Evolutionary conservation across 2,113 vertebrate species (phyloP), one percentile per base, ranked within the genome.

Genomic region (Psammodynastes pulverulentus): DNA sequence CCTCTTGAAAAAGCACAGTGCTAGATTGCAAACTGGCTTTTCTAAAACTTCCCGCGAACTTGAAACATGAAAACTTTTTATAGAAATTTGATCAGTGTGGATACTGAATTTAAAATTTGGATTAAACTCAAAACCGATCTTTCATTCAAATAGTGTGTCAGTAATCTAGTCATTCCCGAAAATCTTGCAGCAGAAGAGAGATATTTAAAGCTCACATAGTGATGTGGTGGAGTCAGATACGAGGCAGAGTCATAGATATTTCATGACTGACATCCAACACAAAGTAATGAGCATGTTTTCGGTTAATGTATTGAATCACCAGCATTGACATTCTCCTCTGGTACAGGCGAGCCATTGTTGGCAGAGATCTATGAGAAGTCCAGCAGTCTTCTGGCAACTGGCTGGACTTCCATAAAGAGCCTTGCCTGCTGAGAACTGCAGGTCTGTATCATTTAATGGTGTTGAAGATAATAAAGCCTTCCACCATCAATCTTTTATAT

Each of bases 401-500:
- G 46, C 24, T 72, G 17, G 45, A 24, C 19, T 45, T 79, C 29
- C 23, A 23, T 79, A 34, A 7, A 90, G n/a, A 72, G 46, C 62
- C 45, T 21, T 58, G 15, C 26, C 43, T 23, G 34, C 13, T 87
- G 51, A 86, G n/a, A 62, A 87, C 56, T 39, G 21, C 10, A 34
- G 13, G 92, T 88, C 9, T 91, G 51, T 49, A 2, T 90, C 93
- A 15, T 85, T 95, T 72, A 90, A 72, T 93, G 86, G 24, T 39
- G 13, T 34, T 88, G 92, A 85, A 90, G 9, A 15, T 89, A 58
- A 56, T 29, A 7, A 56, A 7, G 90, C 5, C 34, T 51, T 92
- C 48, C 29, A 5, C 19, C 85, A 52, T 89, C 90, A 34, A 87
- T 58, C 8, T 84, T 93, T 0, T 0, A 52, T 56, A 19, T 93